Percentiles rank a stretch among this genome's conserved stretches.
Conservation (phyloP, 2,797 vertebrate genomes). For the Acanthornis magna region DNA sequence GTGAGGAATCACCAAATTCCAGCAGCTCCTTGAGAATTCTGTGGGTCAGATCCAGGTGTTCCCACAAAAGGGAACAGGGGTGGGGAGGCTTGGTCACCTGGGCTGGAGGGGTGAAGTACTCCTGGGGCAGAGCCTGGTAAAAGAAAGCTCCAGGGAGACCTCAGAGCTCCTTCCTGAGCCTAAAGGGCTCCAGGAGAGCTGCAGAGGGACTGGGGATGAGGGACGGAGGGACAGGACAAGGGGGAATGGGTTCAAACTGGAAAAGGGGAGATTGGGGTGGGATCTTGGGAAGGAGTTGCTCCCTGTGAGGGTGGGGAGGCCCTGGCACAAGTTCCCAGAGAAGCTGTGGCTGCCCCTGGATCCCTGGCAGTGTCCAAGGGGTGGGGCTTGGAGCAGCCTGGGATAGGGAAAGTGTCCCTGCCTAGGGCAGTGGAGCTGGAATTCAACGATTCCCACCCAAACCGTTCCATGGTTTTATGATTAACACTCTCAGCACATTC, state of each 20-base stretch:
- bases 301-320: neutral
- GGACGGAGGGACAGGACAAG: neutral
- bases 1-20: neutral
- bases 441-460: neutral
- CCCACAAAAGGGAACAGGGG: too few species aligned
- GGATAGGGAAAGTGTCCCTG: neutral
- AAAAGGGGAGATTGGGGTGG: neutral
- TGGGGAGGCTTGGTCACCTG: neutral
- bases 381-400: rapidly evolving
- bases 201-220: too few species aligned
- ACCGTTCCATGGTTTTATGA: neutral
- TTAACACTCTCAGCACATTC: too few species aligned
- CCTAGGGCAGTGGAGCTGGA: neutral
- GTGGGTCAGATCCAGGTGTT: neutral
- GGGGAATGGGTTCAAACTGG: neutral
- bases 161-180: neutral
- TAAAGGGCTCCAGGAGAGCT: neutral
- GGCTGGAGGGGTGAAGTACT: neutral
- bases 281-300: neutral
- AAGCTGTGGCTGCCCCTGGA: neutral
- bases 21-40: neutral
- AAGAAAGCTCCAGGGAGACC: neutral
- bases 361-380: neutral
- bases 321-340: neutral
- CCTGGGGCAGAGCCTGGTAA: neutral